A percentile compares a stretch with the other conserved stretches of the same genome.
phyloP scores from a whole-genome alignment of 2,113 vertebrate genomes.

The Prinia subflava region DNA sequence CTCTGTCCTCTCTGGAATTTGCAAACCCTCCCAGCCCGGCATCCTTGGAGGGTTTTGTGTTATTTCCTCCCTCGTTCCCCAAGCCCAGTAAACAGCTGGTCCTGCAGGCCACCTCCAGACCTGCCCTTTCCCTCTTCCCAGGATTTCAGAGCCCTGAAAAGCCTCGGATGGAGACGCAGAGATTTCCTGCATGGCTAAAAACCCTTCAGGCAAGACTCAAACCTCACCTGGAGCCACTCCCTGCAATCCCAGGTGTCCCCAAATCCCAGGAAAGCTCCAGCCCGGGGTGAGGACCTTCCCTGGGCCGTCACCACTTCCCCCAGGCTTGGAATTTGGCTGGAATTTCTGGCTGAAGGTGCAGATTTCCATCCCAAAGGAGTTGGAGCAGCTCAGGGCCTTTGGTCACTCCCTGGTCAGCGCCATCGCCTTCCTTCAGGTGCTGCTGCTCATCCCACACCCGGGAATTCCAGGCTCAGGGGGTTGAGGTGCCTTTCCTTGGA shows the following conservation, averaged over 20 bases:
- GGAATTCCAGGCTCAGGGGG: background rate
- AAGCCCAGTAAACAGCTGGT: background rate
- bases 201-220: background rate
- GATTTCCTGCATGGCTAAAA: accelerated
- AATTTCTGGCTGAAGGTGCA: background rate
- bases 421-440: background rate
- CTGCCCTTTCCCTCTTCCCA: background rate
- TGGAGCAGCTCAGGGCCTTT: background rate
- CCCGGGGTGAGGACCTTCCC: accelerated
- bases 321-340: background rate
- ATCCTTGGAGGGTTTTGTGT: slow-evolving; percentile 16
- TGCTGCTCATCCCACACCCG: background rate
- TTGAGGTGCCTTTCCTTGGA: background rate
- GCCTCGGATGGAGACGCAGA: background rate
- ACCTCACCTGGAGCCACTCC: background rate
- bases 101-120: background rate
- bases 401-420: accelerated
- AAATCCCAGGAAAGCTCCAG: background rate
- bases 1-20: slow-evolving; percentile 60
- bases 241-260: accelerated
- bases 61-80: slow-evolving; percentile 32
- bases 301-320: no score
- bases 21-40: slow-evolving; percentile 24
- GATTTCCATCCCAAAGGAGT: background rate
- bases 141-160: background rate